Evolutionary conservation across 1,140 invertebrate species (phyloP), one percentile per base, ranked within the genome.

Genomic region (Cecropterus lyciades): DNA sequence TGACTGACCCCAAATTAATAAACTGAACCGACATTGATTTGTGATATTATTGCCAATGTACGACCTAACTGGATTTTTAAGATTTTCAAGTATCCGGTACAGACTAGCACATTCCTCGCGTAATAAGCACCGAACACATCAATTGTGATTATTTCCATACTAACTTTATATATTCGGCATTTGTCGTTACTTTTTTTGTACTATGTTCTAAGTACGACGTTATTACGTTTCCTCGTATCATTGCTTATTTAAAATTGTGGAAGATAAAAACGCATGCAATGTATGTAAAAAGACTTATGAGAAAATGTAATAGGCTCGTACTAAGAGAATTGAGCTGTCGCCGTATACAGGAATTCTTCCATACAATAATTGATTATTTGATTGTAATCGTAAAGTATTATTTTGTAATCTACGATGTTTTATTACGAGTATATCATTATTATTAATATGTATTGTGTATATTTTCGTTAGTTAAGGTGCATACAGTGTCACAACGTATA

Each of bases 1-100:
- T 53, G 1, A 8, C n/a, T n/a, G n/a, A 20, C 17, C n/a, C 1
- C 27, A n/a, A n/a, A n/a, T 3, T 42, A 6, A 56, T 30, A 40
- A 43, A 57, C n/a, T 43, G 11, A 43, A 43, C 53, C 53, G 46
- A 60, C 63, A 68, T 82, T 80, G 56, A 80, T 81, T 81, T 83
- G 83, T 82, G 80, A 85, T 85, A 85, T 75, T 78, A 82, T 80
- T 80, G 78, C 77, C 79, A 86, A 81, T 80, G 78, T 72, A 69
- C 53, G 24, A 75, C 67, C 67, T 76, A 69, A 68, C 67, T 73
- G 49, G 57, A 57, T 37, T 70, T 71, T 66, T 73, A 67, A 69
- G 49, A 64, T 60, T 65, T 59, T 65, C 63, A 40, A 46, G 43
- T 74, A 37, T 37, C 10, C 67, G 66, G 56, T 68, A 74, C 67